Evolutionary conservation across 2,888 invertebrate genomes (phyloP).

Genomic region (Itoplectis maculator): DNA sequence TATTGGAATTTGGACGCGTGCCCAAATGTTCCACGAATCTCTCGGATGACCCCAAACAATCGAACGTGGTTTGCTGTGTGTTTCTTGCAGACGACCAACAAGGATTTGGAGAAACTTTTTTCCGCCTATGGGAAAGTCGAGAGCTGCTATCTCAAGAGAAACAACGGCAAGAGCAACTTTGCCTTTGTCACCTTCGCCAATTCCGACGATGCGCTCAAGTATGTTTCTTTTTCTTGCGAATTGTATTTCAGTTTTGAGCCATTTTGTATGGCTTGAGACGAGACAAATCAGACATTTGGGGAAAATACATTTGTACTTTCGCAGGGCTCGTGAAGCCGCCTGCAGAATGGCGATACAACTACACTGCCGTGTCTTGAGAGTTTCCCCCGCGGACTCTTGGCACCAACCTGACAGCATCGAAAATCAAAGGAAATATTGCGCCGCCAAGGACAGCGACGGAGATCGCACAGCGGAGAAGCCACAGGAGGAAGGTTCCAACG

Average conservation of each 20-base stretch:
- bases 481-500: constrained; percentile 51
- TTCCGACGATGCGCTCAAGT: constrained; percentile 86
- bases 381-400: constrained; percentile 88
- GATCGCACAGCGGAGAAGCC: constrained; percentile 30
- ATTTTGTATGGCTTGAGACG: not conserved
- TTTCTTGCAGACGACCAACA: constrained; percentile 85
- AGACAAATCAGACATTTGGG: not conserved
- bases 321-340: constrained; percentile 77
- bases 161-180: constrained; percentile 84
- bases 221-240: constrained; percentile 71
- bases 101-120: constrained; percentile 86
- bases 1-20: constrained; percentile 3
- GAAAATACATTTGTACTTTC: not conserved
- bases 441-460: constrained; percentile 62
- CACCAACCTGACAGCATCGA: constrained; percentile 86
- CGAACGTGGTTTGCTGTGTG: not conserved
- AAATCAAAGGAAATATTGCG: constrained; percentile 74
- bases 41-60: too few species aligned
- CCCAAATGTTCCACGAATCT: not conserved
- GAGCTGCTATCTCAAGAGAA: constrained; percentile 86
- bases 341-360: constrained; percentile 76
- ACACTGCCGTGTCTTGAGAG: constrained; percentile 83
- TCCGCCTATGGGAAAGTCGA: constrained; percentile 87
- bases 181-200: constrained; percentile 87
- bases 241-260: not conserved